Conservation (phyloP, 2,113 vertebrate genomes). For the Strix aluco region DNA sequence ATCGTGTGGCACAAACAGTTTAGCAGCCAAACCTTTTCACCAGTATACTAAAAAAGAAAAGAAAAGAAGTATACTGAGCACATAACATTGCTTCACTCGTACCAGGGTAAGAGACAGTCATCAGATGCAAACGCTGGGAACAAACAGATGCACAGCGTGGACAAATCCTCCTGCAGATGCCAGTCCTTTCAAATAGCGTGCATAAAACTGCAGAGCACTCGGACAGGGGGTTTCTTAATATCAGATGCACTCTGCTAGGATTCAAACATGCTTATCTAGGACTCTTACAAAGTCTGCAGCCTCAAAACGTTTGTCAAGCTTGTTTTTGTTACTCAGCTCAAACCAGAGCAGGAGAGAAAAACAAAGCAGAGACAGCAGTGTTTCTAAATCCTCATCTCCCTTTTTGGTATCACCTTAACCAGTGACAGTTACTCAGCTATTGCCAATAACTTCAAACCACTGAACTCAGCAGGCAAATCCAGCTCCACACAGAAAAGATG, state of each 20-base stretch:
- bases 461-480: not conserved
- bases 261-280: not conserved
- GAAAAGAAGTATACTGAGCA: not conserved
- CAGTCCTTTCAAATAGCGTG: not conserved
- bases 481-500: not conserved
- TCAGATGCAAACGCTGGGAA: not conserved
- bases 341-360: conserved; percentile 11
- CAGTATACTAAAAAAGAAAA: not conserved
- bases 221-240: not conserved
- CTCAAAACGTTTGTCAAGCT: conserved; percentile 32
- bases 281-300: conserved; percentile 6
- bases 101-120: not conserved
- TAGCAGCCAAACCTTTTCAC: not conserved
- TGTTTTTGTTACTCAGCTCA: conserved; percentile 8
- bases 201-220: not conserved
- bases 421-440: not conserved
- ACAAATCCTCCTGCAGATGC: not conserved
- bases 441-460: not conserved
- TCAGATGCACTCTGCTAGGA: not conserved
- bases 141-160: not conserved
- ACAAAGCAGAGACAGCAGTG: not conserved
- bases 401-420: conserved; percentile 10
- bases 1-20: not conserved
- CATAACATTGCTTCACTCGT: not conserved
- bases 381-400: not conserved